Percentiles rank a stretch among this genome's conserved stretches.
Evolutionary conservation across 2,797 vertebrate genomes (phyloP).

Genomic region (Lates japonicus): DNA sequence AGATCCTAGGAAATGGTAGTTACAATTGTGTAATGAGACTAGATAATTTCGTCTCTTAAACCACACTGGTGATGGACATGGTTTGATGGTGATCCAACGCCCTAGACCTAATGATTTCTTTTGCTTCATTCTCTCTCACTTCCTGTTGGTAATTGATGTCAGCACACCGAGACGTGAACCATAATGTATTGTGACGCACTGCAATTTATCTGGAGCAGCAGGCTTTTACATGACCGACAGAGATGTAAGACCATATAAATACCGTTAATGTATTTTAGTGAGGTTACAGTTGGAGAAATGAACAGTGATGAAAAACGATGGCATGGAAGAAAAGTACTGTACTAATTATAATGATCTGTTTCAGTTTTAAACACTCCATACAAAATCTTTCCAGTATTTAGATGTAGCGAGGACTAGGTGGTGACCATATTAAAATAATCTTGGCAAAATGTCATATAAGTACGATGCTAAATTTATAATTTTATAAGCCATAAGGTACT

Average conservation of each 20-base stretch:
- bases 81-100: too few relatives aligned
- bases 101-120: too few relatives aligned
- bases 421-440: too few relatives aligned
- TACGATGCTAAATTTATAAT: neutral
- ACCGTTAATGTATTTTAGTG: neutral
- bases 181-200: conserved; percentile 10
- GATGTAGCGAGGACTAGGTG: neutral
- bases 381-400: neutral
- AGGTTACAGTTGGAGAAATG: neutral
- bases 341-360: too few relatives aligned
- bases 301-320: neutral
- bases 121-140: conserved; percentile 24
- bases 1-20: neutral
- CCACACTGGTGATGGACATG: conserved; percentile 39
- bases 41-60: neutral
- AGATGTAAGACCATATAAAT: neutral
- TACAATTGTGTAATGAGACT: neutral
- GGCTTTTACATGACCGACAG: too few relatives aligned
- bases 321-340: neutral
- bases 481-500: too few relatives aligned
- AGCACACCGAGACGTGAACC: neutral
- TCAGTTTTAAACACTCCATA: too few relatives aligned
- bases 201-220: neutral
- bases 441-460: too few relatives aligned
- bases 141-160: conserved; percentile 17